Percentiles rank a stretch among this genome's conserved stretches.
Conservation (phyloP, 2,888 invertebrate species). For the Venustoraphidia nigricollis region DNA sequence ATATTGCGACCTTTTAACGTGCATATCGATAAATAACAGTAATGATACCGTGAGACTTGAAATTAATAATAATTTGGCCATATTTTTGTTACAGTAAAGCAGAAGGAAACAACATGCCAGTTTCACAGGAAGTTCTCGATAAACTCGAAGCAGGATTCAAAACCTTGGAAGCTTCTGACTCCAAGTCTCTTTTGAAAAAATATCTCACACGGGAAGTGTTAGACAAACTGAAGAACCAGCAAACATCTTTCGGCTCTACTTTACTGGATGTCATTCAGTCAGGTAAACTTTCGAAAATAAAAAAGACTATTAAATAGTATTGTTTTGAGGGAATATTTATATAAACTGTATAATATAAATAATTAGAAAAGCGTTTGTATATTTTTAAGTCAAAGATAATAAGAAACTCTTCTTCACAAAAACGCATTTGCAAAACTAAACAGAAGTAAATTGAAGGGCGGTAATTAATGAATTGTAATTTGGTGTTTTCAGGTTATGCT, state of each 20-base stretch:
- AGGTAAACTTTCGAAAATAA: slow-evolving; percentile 37
- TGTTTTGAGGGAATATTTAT: not conserved
- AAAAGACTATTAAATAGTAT: not conserved
- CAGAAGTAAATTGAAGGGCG: no score
- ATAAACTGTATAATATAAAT: not conserved
- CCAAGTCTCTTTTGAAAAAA: slow-evolving; percentile 93
- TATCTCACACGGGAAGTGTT: slow-evolving; percentile 83
- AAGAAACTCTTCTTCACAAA: no score
- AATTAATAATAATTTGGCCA: slow-evolving; percentile 11
- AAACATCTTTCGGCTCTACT: slow-evolving; percentile 85
- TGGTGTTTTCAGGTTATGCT: slow-evolving; percentile 56
- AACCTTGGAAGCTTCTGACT: slow-evolving; percentile 77
- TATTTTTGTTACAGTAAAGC: slow-evolving; percentile 41
- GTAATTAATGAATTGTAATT: slow-evolving; percentile 1
- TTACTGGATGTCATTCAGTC: slow-evolving; percentile 91
- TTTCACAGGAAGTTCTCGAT: slow-evolving; percentile 79
- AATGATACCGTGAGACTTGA: not conserved
- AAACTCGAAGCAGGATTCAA: slow-evolving; percentile 84
- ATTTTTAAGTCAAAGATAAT: no score
- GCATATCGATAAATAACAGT: not conserved
- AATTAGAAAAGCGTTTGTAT: not conserved
- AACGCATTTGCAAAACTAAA: no score
- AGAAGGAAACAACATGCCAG: slow-evolving; percentile 56
- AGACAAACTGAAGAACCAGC: slow-evolving; percentile 82
- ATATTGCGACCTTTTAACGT: not conserved